phyloP scores from a whole-genome alignment of 2,113 vertebrate species.

The Callospermophilus lateralis region DNA sequence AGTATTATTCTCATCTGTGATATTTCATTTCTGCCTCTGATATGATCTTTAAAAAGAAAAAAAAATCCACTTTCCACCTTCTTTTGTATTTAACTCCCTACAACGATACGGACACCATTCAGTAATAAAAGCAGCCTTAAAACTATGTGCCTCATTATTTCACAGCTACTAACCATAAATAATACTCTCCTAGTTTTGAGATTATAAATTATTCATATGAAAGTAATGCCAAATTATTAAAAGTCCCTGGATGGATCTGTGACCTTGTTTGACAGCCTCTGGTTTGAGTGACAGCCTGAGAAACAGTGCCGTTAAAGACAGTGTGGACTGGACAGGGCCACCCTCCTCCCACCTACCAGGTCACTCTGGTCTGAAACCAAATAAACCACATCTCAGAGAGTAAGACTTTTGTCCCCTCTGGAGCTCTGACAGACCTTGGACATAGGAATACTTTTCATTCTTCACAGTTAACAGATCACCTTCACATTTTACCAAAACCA shows the following conservation, averaged over 20 bases:
- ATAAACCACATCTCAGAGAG: background rate
- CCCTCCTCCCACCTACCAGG: background rate
- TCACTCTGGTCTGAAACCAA: background rate
- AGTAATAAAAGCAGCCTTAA: constrained; percentile 69
- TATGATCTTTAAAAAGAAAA: constrained; percentile 72
- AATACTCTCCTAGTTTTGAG: constrained; percentile 65
- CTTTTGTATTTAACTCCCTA: constrained; percentile 74
- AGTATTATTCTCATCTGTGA: constrained; percentile 80
- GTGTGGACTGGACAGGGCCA: background rate
- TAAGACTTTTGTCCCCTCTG: background rate
- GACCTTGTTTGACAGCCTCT: constrained; percentile 63
- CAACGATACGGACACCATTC: constrained; percentile 38
- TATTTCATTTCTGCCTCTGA: constrained; percentile 80
- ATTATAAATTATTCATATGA: constrained; percentile 79
- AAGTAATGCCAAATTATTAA: constrained; percentile 81
- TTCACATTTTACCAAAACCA: background rate
- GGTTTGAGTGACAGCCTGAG: constrained; percentile 64
- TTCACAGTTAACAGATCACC: background rate
- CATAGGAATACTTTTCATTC: background rate
- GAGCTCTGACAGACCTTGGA: background rate
- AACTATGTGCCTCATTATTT: constrained; percentile 68
- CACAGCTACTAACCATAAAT: constrained; percentile 73
- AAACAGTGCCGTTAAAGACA: background rate
- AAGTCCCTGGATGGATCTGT: constrained; percentile 63
- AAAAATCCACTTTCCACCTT: constrained; percentile 64